Evolutionary conservation across 2,113 vertebrate species (phyloP).

Genomic region (Cochlearius cochlearius): DNA sequence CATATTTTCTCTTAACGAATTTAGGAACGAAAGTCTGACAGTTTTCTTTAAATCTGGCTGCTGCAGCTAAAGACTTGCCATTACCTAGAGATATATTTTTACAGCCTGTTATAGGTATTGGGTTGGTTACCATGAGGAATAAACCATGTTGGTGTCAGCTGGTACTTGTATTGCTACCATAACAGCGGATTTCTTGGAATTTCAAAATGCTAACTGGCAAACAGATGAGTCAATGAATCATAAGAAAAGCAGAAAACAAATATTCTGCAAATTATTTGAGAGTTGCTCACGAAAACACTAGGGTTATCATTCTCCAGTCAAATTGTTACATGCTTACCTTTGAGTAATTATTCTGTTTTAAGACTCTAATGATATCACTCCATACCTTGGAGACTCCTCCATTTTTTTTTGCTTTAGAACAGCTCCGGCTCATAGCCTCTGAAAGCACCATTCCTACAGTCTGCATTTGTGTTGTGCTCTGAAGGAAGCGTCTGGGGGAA

Average conservation of each 20-base stretch:
- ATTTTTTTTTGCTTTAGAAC: neutral
- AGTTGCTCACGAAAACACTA: neutral
- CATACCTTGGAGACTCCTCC: neutral
- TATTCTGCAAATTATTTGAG: neutral
- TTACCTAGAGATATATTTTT: neutral
- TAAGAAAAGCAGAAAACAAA: neutral
- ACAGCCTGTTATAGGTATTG: neutral
- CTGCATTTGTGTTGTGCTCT: neutral
- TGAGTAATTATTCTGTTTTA: neutral
- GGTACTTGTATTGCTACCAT: neutral
- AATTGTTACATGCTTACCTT: neutral
- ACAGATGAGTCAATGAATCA: neutral
- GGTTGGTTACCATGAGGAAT: neutral
- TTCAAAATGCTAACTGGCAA: neutral
- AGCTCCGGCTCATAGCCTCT: neutral
- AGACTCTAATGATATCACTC: neutral
- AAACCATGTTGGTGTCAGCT: neutral
- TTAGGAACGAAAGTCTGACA: slow-evolving; percentile 1
- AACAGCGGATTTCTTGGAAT: neutral
- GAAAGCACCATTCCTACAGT: neutral
- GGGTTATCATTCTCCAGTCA: neutral
- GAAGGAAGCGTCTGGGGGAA: neutral
- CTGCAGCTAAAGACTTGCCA: slow-evolving; percentile 71
- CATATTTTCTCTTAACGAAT: slow-evolving; percentile 38
- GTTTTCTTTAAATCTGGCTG: slow-evolving; percentile 69